Base-by-base conservation (phyloP, 2,113 vertebrate species). In the Ammospiza nelsoni region DNA sequence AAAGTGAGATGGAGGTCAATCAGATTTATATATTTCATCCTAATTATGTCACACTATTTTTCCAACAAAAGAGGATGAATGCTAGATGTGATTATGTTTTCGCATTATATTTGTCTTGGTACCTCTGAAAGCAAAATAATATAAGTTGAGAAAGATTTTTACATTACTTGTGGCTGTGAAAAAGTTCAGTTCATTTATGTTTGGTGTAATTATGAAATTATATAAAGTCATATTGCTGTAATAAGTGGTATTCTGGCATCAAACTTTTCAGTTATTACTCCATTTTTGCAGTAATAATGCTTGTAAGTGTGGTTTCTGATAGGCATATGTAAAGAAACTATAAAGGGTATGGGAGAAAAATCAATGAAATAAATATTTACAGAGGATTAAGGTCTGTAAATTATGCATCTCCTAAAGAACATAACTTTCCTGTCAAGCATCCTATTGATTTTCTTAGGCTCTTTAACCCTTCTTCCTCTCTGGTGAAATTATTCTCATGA, bases 351-450 rank as follows among this genome's bases (percentile, higher is more conserved):
- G 62, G 63, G 21, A 46, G 19, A 76, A 55, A 94, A 97, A 97
- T 97, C 94, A 94, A 97, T 97, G 12, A 79, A 95, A 96, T 94
- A 97, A 96, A 97, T 97, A 97, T 97, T 97, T 97, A 92, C 89
- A 90, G 90, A 92, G 55, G 66, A 96, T 96, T 96, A 89, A 83
- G 6, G 25, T 85, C 74, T 95, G 37, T 87, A 97, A 97, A 95
- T 96, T 58, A 89, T 91, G 33, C 94, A 73, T 71, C 75, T 97
- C 95, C 44, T 43, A 90, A 73, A 85, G 83, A 95, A 95, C 31
- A 37, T 76, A 92, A 39, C 44, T 75, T 91, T 95, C 48, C 59
- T 97, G 16, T 49, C 90, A 95, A 96, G 65, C 28, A 33, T 67
- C 23, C 48, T 87, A 95, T 95, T 68, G 93, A 97, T 97, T 85